Evolutionary conservation across 2,888 invertebrate species (phyloP).

Genomic region (Dendrolimus houi): DNA sequence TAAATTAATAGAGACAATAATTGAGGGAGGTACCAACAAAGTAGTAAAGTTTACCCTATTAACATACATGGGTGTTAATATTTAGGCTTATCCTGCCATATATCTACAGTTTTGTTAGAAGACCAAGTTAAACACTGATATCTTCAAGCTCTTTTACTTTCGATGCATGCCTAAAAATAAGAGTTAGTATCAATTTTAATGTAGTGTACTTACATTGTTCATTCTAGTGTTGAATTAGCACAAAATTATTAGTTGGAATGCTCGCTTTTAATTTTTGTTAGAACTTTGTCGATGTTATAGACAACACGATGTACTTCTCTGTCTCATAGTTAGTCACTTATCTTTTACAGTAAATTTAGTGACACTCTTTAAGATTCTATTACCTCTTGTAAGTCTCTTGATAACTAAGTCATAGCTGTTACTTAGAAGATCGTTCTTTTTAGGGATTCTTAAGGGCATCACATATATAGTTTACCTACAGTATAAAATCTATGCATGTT

Average conservation of each 20-base stretch:
- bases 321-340: not conserved
- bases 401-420: slow-evolving; percentile 67
- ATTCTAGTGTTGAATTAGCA: slow-evolving; percentile 9
- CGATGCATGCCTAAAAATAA: not conserved
- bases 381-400: slow-evolving; percentile 50
- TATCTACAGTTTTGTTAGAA: too few relatives aligned
- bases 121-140: too few relatives aligned
- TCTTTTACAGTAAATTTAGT: slow-evolving; percentile 4
- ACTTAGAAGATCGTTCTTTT: slow-evolving; percentile 40
- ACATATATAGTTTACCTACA: not conserved
- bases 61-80: too few relatives aligned
- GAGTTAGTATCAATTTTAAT: not conserved
- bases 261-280: slow-evolving; percentile 5
- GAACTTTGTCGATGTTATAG: not conserved
- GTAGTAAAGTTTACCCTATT: too few relatives aligned
- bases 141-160: too few relatives aligned
- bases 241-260: slow-evolving; percentile 10
- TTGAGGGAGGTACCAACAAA: too few relatives aligned
- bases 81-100: too few relatives aligned
- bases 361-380: slow-evolving; percentile 40
- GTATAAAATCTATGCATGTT: not conserved
- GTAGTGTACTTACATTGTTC: not conserved
- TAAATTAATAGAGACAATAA: too few relatives aligned
- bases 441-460: slow-evolving; percentile 24
- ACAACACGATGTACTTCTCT: not conserved